These are phyloP conservation scores for Esox niger DNA, from an alignment of 2,113 vertebrate genomes.

Conservation along the genomic window DNA sequence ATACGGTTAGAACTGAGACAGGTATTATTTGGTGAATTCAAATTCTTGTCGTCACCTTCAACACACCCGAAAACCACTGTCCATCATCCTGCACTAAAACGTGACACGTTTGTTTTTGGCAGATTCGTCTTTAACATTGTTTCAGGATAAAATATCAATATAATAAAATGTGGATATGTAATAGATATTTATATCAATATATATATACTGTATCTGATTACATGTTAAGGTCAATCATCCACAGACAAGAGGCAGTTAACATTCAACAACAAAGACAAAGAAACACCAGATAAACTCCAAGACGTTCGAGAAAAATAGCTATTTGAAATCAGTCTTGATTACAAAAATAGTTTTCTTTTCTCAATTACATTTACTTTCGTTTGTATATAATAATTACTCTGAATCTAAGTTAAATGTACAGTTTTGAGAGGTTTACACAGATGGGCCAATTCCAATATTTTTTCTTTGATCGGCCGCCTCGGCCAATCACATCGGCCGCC, in stretches of 20 bases:
- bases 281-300: neutral
- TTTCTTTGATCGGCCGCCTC: no score
- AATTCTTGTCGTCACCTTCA: neutral
- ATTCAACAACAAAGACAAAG: neutral
- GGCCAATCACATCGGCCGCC: no score
- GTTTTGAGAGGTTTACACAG: no score
- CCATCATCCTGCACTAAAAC: neutral
- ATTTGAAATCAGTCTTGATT: conserved; percentile 4
- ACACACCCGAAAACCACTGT: neutral
- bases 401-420: neutral
- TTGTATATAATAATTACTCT: neutral
- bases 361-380: neutral
- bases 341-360: conserved; percentile 4
- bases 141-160: neutral
- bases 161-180: conserved; percentile 14
- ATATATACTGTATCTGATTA: conserved; percentile 25
- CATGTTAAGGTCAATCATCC: conserved; percentile 14
- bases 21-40: neutral
- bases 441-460: no score
- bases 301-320: neutral
- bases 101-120: neutral
- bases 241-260: conserved; percentile 5
- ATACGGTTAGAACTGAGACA: neutral
- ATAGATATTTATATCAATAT: conserved; percentile 36
- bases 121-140: neutral